Base-by-base conservation (phyloP, 23 tunicate species). In the Halocynthia aurantium region DNA sequence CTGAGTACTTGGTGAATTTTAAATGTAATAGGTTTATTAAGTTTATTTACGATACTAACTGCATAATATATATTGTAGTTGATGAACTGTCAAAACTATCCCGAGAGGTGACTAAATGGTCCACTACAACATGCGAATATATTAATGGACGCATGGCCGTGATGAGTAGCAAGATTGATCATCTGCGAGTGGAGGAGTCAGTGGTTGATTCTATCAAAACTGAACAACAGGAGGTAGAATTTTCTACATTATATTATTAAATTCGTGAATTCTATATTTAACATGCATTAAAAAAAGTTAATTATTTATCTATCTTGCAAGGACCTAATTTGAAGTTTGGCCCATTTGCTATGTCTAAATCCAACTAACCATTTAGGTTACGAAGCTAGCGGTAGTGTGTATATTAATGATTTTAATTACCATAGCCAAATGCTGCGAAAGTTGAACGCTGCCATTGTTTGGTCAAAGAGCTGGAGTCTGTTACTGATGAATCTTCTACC, bases 51-150 rank as follows among this genome's bases (percentile, higher is more conserved):
- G 4, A 31, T 31, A 31, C 44, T 31, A 31, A 31, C 44, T 31
- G 44, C 44, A 0, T 31, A 31, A 31, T 31, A 4, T n/a, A 31
- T 31, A 31, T 31, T 31, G 44, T 31, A 31, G 44, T 31, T 31
- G 21, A 56, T 56, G 77, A 81, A 54, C 55, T 85, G 21, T 57
- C 80, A 12, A 64, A 18, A 8, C 40, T 85, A 67, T 79, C 61
- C 18, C 55, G 73, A 72, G 83, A 71, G 22, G 80, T 85, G 53
- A 62, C 52, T 75, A 62, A 83, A 22, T 85, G 90, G 90, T 85
- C 84, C 22, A 83, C 61, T 13, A 49, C 62, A 52, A 83, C 52
- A 8, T 18, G 77, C 4, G 71, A 81, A n/a, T 75, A 58, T 15
- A 56, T 74, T 21, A 64, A 74, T n/a, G 78, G 56, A 54, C 78